Conservation (phyloP, 2,888 invertebrate species). For the Caenorhabditis afra region DNA sequence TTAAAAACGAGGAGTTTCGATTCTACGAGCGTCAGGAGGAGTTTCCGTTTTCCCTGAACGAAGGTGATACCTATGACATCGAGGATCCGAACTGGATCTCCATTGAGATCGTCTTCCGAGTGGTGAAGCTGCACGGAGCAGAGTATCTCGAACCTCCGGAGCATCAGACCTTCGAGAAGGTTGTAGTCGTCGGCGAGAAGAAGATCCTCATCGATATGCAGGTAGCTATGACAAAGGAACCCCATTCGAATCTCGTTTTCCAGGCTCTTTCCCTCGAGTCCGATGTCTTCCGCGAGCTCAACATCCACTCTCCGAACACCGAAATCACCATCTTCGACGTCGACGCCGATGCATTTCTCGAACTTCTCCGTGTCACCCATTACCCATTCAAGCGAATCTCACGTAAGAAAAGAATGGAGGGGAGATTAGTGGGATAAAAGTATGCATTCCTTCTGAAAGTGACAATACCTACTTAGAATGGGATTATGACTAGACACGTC, state of each 20-base stretch:
- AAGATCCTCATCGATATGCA: conserved; percentile 24
- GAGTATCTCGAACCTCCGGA: conserved; percentile 16
- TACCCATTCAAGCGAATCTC: conserved; percentile 31
- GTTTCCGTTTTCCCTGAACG: not conserved
- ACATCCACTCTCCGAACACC: not conserved
- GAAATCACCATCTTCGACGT: conserved; percentile 24
- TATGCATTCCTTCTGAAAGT: not conserved
- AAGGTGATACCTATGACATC: conserved; percentile 24
- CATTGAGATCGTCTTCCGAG: conserved; percentile 29
- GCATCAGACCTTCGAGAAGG: not conserved
- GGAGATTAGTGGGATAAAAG: not conserved
- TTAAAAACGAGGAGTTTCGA: conserved; percentile 9
- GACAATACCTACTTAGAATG: not conserved
- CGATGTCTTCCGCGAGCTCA: conserved; percentile 5
- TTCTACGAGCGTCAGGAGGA: conserved; percentile 11
- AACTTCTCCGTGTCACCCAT: conserved; percentile 24
- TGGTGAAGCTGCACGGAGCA: conserved; percentile 12
- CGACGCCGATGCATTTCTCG: conserved; percentile 30
- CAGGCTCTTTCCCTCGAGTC: conserved; percentile 2
- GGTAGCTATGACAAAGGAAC: conserved; percentile 7
- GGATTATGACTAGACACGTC: not conserved
- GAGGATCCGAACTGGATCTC: conserved; percentile 15
- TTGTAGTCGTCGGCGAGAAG: conserved; percentile 17
- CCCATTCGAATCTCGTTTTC: not conserved
- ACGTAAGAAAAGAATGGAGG: conserved; percentile 10